These are phyloP conservation scores for Melanerpes aurifrons DNA, from an alignment of 2,113 vertebrate species.

Conservation along the genomic window DNA sequence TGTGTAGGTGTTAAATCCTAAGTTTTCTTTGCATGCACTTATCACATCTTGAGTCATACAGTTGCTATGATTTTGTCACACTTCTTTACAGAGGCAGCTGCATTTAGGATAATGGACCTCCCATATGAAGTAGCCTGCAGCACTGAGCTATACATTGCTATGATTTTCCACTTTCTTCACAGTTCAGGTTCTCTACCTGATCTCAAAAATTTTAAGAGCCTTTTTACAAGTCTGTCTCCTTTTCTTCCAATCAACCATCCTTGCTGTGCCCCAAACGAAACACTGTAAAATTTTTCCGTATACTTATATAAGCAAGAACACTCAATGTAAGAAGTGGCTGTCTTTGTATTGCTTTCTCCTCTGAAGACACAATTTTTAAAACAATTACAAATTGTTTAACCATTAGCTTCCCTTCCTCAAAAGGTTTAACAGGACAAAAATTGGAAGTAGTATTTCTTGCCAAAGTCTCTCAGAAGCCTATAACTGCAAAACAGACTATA, in stretches of 20 bases:
- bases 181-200: background rate
- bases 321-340: background rate
- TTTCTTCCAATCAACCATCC: background rate
- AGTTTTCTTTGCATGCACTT: conserved; percentile 8
- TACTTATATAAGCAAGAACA: background rate
- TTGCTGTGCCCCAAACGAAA: background rate
- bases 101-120: background rate
- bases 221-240: background rate
- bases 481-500: background rate
- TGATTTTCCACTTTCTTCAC: background rate
- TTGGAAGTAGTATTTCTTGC: background rate
- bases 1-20: background rate
- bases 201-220: background rate
- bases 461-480: background rate
- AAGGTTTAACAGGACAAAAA: background rate
- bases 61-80: conserved; percentile 10
- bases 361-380: fast-evolving
- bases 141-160: background rate
- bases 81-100: background rate
- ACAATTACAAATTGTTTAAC: background rate
- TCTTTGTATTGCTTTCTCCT: background rate
- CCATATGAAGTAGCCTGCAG: background rate
- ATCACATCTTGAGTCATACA: background rate
- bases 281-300: background rate
- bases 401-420: background rate